These are phyloP conservation scores for Bungarus multicinctus DNA, from an alignment of 2,113 vertebrate species.

Conservation along the genomic window DNA sequence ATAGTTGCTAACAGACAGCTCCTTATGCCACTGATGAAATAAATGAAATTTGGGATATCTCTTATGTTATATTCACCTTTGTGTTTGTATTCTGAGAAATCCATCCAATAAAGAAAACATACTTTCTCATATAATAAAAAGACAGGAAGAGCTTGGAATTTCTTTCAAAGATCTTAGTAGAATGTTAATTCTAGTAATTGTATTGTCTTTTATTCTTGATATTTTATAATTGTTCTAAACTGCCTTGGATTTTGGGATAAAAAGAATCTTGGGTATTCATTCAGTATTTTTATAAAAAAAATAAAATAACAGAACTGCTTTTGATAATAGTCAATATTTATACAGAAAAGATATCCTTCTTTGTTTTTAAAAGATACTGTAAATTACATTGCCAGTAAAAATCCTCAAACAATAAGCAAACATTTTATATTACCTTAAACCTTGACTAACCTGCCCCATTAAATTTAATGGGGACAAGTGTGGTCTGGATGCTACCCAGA, in stretches of 20 bases:
- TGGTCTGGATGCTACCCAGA: not conserved
- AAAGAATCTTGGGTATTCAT: not conserved
- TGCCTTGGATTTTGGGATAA: not conserved
- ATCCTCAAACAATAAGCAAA: not conserved
- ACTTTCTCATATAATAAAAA: not conserved
- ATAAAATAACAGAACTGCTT: not conserved
- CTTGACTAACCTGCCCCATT: not conserved
- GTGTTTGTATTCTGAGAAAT: not conserved
- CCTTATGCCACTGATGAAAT: not conserved
- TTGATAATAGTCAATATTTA: not conserved
- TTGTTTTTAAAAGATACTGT: not conserved
- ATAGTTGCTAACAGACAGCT: not conserved
- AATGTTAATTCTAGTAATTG: not conserved
- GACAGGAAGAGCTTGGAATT: not conserved
- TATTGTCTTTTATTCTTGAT: not conserved
- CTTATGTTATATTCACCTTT: not conserved
- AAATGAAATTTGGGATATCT: not conserved
- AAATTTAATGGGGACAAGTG: not conserved
- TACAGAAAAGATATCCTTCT: not conserved
- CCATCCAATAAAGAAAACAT: not conserved
- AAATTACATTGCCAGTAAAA: not conserved
- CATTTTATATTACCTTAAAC: not conserved
- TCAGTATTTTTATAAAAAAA: not conserved
- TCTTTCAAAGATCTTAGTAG: not conserved
- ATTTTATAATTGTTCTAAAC: not conserved